These are phyloP conservation scores for Trematocara unimaculatum DNA, from an alignment of 2,113 vertebrate genomes.

Conservation along the genomic window DNA sequence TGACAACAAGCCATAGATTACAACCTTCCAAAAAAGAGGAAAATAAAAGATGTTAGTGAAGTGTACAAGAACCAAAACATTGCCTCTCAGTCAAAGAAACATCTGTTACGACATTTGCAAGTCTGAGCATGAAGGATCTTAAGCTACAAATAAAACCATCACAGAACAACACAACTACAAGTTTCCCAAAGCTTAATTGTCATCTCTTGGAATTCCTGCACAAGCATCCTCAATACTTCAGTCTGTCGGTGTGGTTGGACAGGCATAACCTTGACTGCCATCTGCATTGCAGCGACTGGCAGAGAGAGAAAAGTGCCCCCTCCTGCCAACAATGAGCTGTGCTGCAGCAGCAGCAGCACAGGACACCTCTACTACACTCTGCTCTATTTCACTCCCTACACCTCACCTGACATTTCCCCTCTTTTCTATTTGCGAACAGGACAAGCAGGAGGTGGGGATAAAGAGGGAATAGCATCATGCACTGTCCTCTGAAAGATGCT, in stretches of 20 bases:
- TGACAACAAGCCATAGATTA: slow-evolving; percentile 5
- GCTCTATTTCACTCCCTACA: neutral
- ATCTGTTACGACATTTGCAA: neutral
- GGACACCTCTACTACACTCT: slow-evolving; percentile 24
- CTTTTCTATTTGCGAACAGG: neutral
- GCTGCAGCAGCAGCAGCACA: slow-evolving; percentile 42
- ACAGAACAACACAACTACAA: neutral
- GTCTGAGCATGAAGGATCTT: neutral
- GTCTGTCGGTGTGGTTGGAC: neutral
- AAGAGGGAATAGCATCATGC: neutral
- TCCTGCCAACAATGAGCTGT: slow-evolving; percentile 16
- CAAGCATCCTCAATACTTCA: neutral
- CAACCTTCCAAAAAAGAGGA: neutral
- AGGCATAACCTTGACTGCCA: slow-evolving; percentile 56
- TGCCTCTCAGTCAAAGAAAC: neutral
- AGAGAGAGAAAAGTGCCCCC: neutral
- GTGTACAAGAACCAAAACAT: neutral
- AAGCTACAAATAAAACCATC: slow-evolving; percentile 4
- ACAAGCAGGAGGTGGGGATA: neutral
- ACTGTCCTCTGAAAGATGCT: slow-evolving; percentile 18
- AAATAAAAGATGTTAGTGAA: neutral
- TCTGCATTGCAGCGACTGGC: slow-evolving; percentile 63
- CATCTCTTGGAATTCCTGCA: neutral
- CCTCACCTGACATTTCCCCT: neutral
- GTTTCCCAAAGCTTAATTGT: neutral